phyloP scores from a whole-genome alignment of 2,797 vertebrate genomes.

The Diceros bicornis region DNA sequence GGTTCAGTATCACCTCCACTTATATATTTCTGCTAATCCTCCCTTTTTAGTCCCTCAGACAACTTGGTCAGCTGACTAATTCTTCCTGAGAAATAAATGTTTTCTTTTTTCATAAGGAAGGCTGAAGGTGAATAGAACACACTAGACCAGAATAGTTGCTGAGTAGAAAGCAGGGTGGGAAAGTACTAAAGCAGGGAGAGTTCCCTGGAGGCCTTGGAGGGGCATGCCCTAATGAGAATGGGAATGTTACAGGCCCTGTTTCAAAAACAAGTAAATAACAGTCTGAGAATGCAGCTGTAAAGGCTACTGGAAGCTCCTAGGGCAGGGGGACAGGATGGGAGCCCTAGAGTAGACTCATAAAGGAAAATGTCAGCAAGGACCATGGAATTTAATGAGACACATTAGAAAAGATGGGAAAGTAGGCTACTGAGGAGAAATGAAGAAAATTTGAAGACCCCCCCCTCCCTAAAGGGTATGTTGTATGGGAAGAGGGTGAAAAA shows the following conservation, averaged over 20 bases:
- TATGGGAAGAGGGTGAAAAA: not conserved
- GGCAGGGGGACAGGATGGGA: not conserved
- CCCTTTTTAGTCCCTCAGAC: not conserved
- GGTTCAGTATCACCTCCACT: not conserved
- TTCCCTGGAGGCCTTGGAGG: slow-evolving; percentile 30
- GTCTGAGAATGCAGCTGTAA: slow-evolving; percentile 50
- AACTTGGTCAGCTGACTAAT: slow-evolving; percentile 40
- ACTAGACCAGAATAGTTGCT: not conserved
- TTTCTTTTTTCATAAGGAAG: slow-evolving; percentile 68
- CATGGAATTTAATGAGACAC: not conserved
- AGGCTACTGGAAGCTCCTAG: not conserved
- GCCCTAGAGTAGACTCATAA: slow-evolving; percentile 33
- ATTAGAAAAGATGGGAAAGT: slow-evolving; percentile 5
- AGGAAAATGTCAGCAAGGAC: not conserved
- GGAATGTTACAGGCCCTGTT: not conserved
- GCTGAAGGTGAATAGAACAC: not conserved
- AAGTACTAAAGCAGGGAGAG: not conserved
- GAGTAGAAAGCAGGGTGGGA: not conserved
- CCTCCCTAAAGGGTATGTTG: not conserved
- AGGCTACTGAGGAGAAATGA: not conserved
- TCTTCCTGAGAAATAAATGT: slow-evolving; percentile 50
- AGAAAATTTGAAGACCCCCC: not conserved
- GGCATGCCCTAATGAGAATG: not conserved
- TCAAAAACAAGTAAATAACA: slow-evolving; percentile 36
- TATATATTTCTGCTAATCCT: not conserved